Percentiles rank a stretch among this genome's conserved stretches.
Conservation (phyloP, 2,888 invertebrate species). For the Drosophila quinaria region DNA sequence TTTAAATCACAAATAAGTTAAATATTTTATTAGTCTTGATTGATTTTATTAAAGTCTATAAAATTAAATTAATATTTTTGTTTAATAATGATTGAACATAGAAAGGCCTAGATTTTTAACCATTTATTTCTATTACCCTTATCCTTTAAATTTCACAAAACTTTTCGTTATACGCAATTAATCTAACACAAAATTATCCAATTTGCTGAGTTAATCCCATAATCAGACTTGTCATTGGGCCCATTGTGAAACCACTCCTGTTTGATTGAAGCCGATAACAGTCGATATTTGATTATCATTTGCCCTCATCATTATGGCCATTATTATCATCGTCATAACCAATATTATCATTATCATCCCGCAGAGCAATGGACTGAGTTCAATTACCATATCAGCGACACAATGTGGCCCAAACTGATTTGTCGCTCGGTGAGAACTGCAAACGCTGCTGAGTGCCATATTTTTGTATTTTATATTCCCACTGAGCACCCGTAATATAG, state of each 20-base stretch:
- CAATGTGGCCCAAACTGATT: conserved; percentile 53
- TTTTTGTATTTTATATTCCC: conserved; percentile 31
- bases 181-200: not conserved
- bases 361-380: conserved; percentile 21
- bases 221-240: not conserved
- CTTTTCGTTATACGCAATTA: conserved; percentile 3
- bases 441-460: conserved; percentile 38
- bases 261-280: conserved; percentile 25
- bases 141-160: not conserved
- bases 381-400: conserved; percentile 67
- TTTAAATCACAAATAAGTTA: no score
- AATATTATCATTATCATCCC: conserved; percentile 22
- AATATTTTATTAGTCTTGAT: no score
- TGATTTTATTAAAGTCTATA: no score
- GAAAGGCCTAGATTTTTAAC: no score
- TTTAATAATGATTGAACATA: no score
- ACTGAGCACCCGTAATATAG: conserved; percentile 37
- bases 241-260: conserved; percentile 18
- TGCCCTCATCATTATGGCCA: conserved; percentile 16
- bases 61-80: no score
- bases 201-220: not conserved
- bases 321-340: conserved; percentile 21
- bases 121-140: not conserved
- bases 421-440: conserved; percentile 34
- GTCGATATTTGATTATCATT: conserved; percentile 40